Evolutionary conservation across 2,113 vertebrate genomes (phyloP).

Genomic region (Dendropsophus ebraccatus): DNA sequence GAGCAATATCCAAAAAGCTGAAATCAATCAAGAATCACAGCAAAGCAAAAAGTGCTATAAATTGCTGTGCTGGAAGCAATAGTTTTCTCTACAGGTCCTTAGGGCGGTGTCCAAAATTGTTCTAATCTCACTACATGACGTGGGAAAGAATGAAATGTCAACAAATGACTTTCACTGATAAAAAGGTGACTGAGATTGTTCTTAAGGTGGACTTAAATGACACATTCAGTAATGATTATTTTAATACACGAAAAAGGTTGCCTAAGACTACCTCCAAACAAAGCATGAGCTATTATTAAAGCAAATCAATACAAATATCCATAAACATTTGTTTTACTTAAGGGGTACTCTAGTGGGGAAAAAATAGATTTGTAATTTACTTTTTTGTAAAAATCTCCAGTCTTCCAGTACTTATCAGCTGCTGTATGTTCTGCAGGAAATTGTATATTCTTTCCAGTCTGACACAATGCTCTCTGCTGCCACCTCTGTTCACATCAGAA

Average conservation of each 20-base stretch:
- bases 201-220: slow-evolving; percentile 24
- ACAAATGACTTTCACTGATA: slow-evolving; percentile 38
- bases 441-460: no score
- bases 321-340: background rate
- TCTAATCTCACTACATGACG: slow-evolving; percentile 34
- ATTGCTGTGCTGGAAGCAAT: background rate
- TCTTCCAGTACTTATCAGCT: no score
- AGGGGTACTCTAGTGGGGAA: no score
- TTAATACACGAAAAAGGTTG: background rate
- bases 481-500: no score
- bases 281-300: background rate
- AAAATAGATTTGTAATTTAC: no score
- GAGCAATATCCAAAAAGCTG: background rate
- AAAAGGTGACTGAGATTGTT: slow-evolving; percentile 21
- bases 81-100: background rate
- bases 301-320: background rate
- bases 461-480: no score
- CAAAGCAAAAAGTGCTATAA: background rate
- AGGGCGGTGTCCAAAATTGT: slow-evolving; percentile 30
- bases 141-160: slow-evolving; percentile 38
- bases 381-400: no score
- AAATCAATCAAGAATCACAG: background rate
- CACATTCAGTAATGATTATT: background rate
- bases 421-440: no score
- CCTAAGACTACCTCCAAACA: background rate